A percentile compares a stretch with the other conserved stretches of the same genome.
Evolutionary conservation across 92 coral and sea anemone species (phyloP).

Genomic region (Desmophyllum pertusum): DNA sequence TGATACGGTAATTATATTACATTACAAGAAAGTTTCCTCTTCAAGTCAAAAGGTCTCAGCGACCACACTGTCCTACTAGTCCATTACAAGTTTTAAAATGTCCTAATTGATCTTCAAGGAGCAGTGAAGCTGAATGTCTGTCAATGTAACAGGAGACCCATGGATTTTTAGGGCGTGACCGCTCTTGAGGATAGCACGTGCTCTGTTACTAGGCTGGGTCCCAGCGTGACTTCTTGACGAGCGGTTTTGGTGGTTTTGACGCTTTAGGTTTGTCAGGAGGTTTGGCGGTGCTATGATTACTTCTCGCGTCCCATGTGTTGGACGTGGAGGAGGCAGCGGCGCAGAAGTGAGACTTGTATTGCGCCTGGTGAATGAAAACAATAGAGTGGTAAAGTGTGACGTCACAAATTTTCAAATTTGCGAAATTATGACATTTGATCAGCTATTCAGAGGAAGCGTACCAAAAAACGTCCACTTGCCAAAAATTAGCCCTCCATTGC

Average conservation of each 20-base stretch:
- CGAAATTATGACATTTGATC: too few species aligned
- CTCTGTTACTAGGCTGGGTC: constrained; percentile 63
- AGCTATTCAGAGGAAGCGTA: too few species aligned
- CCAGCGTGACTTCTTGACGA: constrained; percentile 93
- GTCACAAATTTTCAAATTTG: too few species aligned
- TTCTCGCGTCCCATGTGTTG: constrained; percentile 88
- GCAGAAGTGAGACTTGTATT: constrained; percentile 89
- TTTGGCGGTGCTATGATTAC: constrained; percentile 79
- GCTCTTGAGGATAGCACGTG: neutral
- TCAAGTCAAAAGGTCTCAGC: too few species aligned
- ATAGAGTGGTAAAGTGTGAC: too few species aligned
- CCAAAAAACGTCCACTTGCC: too few species aligned
- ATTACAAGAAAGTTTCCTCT: too few species aligned
- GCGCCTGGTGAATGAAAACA: constrained; percentile 64
- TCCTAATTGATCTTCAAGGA: neutral
- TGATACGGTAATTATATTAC: too few species aligned
- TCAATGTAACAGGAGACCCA: neutral
- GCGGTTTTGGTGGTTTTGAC: constrained; percentile 66
- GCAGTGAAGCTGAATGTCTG: neutral
- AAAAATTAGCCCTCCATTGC: too few species aligned
- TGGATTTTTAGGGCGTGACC: neutral
- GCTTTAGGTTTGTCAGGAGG: constrained; percentile 77
- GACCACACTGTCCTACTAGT: neutral
- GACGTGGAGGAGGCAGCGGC: constrained; percentile 79
- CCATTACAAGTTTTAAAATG: neutral